Percentiles rank a stretch among this genome's conserved stretches.
These are phyloP conservation scores for Sarcophaga peregrina DNA, from an alignment of 1,140 invertebrate genomes.

Conservation along the genomic window DNA sequence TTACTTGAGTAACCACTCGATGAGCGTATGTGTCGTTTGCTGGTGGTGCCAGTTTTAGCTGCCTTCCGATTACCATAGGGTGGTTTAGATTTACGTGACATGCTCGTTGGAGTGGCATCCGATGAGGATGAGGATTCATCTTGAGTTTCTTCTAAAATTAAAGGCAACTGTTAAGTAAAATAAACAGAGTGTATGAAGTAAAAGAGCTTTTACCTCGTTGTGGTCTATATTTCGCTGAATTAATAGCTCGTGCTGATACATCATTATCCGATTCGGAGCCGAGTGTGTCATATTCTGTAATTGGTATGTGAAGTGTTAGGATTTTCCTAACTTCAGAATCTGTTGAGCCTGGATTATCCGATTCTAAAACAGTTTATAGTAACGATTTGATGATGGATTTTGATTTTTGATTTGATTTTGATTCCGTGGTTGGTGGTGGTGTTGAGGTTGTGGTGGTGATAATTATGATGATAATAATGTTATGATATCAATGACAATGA, in stretches of 20 bases:
- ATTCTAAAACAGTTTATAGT: constrained; percentile 76
- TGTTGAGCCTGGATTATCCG: constrained; percentile 86
- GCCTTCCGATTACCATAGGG: constrained; percentile 73
- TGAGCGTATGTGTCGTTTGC: constrained; percentile 75
- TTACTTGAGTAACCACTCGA: constrained; percentile 82
- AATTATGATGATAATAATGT: constrained; percentile 5
- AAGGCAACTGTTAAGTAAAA: background rate
- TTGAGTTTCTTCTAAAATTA: constrained; percentile 67
- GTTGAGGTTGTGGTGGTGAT: constrained; percentile 25
- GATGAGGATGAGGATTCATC: constrained; percentile 80
- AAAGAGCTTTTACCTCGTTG: constrained; percentile 66
- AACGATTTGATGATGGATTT: constrained; percentile 66
- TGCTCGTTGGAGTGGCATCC: constrained; percentile 75
- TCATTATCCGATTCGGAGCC: constrained; percentile 81
- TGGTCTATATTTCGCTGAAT: constrained; percentile 72
- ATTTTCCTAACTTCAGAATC: constrained; percentile 90
- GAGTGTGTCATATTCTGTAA: constrained; percentile 86
- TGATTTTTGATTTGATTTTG: constrained; percentile 42
- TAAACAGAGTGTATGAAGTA: background rate
- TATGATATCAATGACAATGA: background rate
- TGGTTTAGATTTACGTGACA: constrained; percentile 74
- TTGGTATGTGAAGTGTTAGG: constrained; percentile 86
- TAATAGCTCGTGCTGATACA: constrained; percentile 69
- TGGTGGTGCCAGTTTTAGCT: constrained; percentile 67
- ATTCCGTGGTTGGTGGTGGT: constrained; percentile 48